Base-by-base conservation (phyloP, 2,888 invertebrate species). In the Zygothrica quintamaculata region DNA sequence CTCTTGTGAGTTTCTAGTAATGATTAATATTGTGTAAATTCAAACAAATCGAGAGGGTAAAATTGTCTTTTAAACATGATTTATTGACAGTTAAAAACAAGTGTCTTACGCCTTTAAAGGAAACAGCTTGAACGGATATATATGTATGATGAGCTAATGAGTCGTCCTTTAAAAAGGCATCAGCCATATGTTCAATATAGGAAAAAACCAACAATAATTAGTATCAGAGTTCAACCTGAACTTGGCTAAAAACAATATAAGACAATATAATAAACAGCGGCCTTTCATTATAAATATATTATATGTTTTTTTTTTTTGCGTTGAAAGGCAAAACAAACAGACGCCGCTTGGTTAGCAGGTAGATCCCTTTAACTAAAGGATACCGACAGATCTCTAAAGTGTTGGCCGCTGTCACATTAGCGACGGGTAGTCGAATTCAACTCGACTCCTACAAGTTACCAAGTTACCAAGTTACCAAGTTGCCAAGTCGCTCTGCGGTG, bases 321-420 rank as follows among this genome's bases (percentile, higher is more conserved):
- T 65, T 65, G 52, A 74, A 61, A 72, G 79, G 61, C 76, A 65
- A 80, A 80, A 84, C 80, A 80, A 80, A 84, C 82, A 81, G 79
- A 68, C 75, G 69, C 80, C 85, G 79, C 61, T 72, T 61, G 33
- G 42, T 13, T 25, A 40, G 57, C 74, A 77, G 80, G 71, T 74
- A 84, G 77, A 9, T 22, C 44, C 55, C 52, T 66, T 44, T 65
- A 53, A 47, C 34, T 12, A 11, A 1, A 9, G 29, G 22, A 18
- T 25, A 31, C 31, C 31, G 52, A 52, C 43, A 40, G 16, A 39
- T 7, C 60, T 67, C n/a, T 73, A 84, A 84, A 78, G 84, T 84
- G 87, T 86, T 72, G 76, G 61, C 58, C 70, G 71, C 86, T 84
- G 87, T 84, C 84, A 86, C 87, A 84, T 84, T 84, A 77, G 73